Evolutionary conservation across 2,113 vertebrate genomes (phyloP).

Genomic region (Pica pica): DNA sequence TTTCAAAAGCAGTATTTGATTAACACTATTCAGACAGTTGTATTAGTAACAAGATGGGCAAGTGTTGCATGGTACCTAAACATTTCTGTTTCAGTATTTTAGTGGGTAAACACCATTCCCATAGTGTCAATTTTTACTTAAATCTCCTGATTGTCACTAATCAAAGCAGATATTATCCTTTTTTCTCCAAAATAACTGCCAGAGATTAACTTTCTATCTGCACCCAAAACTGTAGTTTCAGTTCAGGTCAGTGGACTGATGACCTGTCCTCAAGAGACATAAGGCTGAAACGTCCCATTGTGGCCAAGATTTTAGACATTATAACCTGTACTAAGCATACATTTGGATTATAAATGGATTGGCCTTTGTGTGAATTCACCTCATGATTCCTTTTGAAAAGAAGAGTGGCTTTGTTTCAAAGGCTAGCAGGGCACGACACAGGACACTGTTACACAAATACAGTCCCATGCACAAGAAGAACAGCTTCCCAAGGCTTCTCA

Average conservation of each 20-base stretch:
- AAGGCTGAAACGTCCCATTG: not conserved
- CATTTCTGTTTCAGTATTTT: not conserved
- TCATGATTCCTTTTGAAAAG: not conserved
- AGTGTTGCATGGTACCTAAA: not conserved
- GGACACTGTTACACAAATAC: not conserved
- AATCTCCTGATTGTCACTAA: not conserved
- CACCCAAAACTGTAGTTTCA: not conserved
- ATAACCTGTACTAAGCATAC: not conserved
- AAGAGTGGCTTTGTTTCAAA: not conserved
- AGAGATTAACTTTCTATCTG: not conserved
- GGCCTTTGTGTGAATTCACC: not conserved
- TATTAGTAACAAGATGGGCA: not conserved
- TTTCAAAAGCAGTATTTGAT: not conserved
- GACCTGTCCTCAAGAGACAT: not conserved
- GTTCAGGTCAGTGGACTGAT: not conserved
- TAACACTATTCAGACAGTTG: not conserved
- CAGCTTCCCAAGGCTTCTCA: not conserved
- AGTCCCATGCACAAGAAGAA: not conserved
- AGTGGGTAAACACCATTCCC: not conserved
- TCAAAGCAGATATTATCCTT: not conserved
- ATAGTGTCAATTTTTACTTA: not conserved
- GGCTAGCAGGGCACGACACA: not conserved
- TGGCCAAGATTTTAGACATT: not conserved
- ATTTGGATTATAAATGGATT: not conserved
- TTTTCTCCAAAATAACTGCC: not conserved